A percentile compares a stretch with the other conserved stretches of the same genome.
These are phyloP conservation scores for Colistium nudipinnis DNA, from an alignment of 2,113 vertebrate species.

Conservation along the genomic window DNA sequence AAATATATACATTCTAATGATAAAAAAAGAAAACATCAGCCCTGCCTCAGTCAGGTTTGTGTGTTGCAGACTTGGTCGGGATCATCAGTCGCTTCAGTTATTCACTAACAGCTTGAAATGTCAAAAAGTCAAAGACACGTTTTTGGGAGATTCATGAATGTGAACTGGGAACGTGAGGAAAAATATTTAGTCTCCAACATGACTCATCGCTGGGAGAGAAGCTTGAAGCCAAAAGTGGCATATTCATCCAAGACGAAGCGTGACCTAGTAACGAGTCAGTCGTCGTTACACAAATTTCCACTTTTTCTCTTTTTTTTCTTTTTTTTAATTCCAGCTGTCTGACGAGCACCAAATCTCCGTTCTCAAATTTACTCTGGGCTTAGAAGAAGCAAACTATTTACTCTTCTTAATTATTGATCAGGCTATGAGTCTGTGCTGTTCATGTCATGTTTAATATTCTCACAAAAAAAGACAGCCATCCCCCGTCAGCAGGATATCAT, in stretches of 20 bases:
- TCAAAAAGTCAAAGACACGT: not conserved
- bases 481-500: too few relatives aligned
- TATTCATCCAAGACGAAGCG: constrained; percentile 56
- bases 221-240: constrained; percentile 66
- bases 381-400: constrained; percentile 19
- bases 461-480: constrained; percentile 21
- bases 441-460: constrained; percentile 37
- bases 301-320: constrained; percentile 19
- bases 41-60: too few relatives aligned
- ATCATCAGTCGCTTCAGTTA: not conserved
- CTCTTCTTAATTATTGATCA: constrained; percentile 45
- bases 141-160: constrained; percentile 17
- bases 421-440: constrained; percentile 22
- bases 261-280: constrained; percentile 48
- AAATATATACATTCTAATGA: too few relatives aligned
- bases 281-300: constrained; percentile 22
- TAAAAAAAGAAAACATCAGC: too few relatives aligned
- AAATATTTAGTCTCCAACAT: constrained; percentile 50
- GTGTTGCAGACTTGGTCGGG: too few relatives aligned
- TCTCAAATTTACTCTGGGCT: constrained; percentile 19
- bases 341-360: constrained; percentile 3
- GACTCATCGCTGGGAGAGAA: constrained; percentile 50
- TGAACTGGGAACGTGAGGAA: constrained; percentile 31
- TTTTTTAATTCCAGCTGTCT: constrained; percentile 24
- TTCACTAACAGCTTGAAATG: not conserved